Evolutionary conservation across 2,888 invertebrate genomes (phyloP).

Genomic region (Plebejus argus): DNA sequence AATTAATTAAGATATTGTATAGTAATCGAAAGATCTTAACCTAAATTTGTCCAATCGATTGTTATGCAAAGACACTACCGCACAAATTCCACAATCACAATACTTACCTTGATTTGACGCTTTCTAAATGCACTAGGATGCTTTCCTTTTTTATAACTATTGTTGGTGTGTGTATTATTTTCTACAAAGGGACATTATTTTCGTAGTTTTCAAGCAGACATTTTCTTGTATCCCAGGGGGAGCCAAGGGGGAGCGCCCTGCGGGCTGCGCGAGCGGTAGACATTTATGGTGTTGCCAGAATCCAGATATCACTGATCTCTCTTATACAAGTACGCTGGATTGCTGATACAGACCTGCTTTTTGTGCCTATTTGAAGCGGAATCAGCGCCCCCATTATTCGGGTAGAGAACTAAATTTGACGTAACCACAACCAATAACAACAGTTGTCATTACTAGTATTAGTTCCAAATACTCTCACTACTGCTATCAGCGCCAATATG

Average conservation of each 20-base stretch:
- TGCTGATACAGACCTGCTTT: too few species aligned
- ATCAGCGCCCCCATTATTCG: too few species aligned
- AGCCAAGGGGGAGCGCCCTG: constrained; percentile 11
- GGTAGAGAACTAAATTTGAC: too few species aligned
- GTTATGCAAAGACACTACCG: constrained; percentile 76
- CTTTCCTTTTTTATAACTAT: constrained; percentile 55
- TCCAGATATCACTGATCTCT: too few species aligned
- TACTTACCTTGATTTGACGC: constrained; percentile 53
- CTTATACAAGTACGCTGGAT: too few species aligned
- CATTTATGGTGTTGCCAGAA: constrained; percentile 25
- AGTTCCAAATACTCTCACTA: too few species aligned
- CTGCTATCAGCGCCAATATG: too few species aligned
- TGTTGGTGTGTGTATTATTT: constrained; percentile 57
- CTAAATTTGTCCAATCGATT: constrained; percentile 79
- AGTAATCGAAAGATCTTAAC: constrained; percentile 74
- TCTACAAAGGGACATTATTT: constrained; percentile 64
- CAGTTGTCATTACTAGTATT: too few species aligned
- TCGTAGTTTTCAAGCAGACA: constrained; percentile 72
- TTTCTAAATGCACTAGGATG: constrained; percentile 47
- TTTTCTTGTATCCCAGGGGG: constrained; percentile 57
- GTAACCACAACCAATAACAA: too few species aligned
- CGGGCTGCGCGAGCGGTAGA: constrained; percentile 27
- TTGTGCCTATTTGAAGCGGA: too few species aligned
- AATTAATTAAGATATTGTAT: constrained; percentile 55
- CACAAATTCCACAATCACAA: constrained; percentile 51